A percentile compares a stretch with the other conserved stretches of the same genome.
These are phyloP conservation scores for Hylia prasina DNA, from an alignment of 2,113 vertebrate species.

Conservation along the genomic window DNA sequence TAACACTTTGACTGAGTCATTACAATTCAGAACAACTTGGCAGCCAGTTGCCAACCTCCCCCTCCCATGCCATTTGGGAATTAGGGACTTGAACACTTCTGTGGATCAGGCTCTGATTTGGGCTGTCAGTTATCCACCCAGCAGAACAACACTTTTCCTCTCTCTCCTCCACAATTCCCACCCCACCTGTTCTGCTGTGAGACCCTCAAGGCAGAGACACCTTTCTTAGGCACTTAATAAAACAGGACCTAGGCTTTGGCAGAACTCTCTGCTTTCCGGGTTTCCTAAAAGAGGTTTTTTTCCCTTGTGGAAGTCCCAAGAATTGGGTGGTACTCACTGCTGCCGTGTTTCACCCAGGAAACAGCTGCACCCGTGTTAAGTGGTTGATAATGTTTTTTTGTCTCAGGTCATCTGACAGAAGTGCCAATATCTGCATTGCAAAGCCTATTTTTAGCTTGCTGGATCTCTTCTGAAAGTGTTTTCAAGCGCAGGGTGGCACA, in stretches of 20 bases:
- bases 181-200: not conserved
- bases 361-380: not conserved
- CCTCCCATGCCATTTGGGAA: not conserved
- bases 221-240: not conserved
- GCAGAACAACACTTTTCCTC: not conserved
- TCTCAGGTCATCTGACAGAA: not conserved
- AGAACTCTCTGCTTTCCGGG: not conserved
- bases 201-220: not conserved
- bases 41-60: not conserved
- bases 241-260: not conserved
- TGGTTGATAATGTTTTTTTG: accelerated
- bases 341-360: not conserved
- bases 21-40: not conserved
- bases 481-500: not conserved
- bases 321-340: not conserved
- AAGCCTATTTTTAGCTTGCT: not conserved
- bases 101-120: not conserved
- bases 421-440: not conserved
- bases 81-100: not conserved
- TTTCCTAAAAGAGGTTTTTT: not conserved
- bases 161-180: not conserved
- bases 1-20: not conserved
- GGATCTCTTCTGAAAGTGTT: not conserved
- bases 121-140: not conserved
- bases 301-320: not conserved